phyloP scores from a whole-genome alignment of 2,113 vertebrate genomes.

The Montifringilla adamsi region DNA sequence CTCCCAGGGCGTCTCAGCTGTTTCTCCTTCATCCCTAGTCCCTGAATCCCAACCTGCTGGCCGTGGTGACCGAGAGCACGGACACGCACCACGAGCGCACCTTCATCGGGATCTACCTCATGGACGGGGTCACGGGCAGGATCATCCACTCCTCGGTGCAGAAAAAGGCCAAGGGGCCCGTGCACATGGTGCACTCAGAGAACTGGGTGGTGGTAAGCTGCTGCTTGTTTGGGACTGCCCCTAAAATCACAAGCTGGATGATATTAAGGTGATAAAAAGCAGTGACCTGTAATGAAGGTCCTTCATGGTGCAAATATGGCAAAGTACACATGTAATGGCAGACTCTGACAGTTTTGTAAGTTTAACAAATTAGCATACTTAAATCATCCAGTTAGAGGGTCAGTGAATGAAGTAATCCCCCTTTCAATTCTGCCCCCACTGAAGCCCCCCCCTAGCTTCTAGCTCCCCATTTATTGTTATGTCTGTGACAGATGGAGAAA shows the following conservation, averaged over 20 bases:
- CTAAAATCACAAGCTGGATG: background rate
- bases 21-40: background rate
- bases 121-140: slow-evolving; percentile 92
- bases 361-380: background rate
- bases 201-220: slow-evolving; percentile 96
- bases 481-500: background rate
- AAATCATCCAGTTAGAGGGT: background rate
- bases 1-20: background rate
- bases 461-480: background rate
- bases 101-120: slow-evolving; percentile 88
- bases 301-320: background rate
- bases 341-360: background rate
- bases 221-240: background rate
- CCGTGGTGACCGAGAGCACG: slow-evolving; percentile 91
- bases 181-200: slow-evolving; percentile 94
- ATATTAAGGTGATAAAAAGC: background rate
- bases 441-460: background rate
- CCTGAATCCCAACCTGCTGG: slow-evolving; percentile 91
- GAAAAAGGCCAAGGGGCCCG: slow-evolving; percentile 89
- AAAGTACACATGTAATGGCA: background rate
- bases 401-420: background rate
- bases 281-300: background rate
- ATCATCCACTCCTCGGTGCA: slow-evolving; percentile 94
- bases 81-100: slow-evolving; percentile 89
- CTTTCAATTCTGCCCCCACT: background rate